Base-by-base conservation (phyloP, 1,140 invertebrate species). In the Pristionchus pacificus region DNA sequence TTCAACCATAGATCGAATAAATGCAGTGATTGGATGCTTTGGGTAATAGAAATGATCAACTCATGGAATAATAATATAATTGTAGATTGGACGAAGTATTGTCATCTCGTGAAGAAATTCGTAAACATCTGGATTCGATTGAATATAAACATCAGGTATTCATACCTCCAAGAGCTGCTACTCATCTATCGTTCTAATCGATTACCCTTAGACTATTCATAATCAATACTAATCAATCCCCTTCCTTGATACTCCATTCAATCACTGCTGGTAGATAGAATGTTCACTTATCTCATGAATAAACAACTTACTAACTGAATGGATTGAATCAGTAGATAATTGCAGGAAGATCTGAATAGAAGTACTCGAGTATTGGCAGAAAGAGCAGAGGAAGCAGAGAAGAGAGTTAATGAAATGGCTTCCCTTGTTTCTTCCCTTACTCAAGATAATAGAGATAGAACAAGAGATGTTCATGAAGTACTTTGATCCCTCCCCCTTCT, bases 261-360 rank as follows among this genome's bases (percentile, higher is more conserved):
- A 49, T 49, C 19, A 19, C 6, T 49, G 6, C 6, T 49, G 6
- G 38, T n/a, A 49, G 38, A 49, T 49, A 49, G 19, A 49, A 24
- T 61, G 1, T 61, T 25, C 1, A 6, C 10, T 27, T 13, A 24
- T 27, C 29, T 61, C 25, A 14, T 30, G 49, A 14, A 0, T 19
- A 15, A 24, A 0, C 13, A 32, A 19, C 25, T 15, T 33, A 27
- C n/a, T n/a, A n/a, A n/a, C n/a, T n/a, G n/a, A n/a, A n/a, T n/a
- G n/a, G n/a, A n/a, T n/a, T n/a, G n/a, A n/a, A n/a, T n/a, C n/a
- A n/a, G n/a, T n/a, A n/a, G n/a, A n/a, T n/a, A 30, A 25, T n/a
- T 69, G 32, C 58, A 69, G 67, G 67, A 69, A 32, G n/a, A 25
- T 0, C 29, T 69, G 67, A 69, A 66, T 1, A 57, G 67, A 3